Conservation (phyloP, 2,113 vertebrate species). For the Zosterops pallidus region DNA sequence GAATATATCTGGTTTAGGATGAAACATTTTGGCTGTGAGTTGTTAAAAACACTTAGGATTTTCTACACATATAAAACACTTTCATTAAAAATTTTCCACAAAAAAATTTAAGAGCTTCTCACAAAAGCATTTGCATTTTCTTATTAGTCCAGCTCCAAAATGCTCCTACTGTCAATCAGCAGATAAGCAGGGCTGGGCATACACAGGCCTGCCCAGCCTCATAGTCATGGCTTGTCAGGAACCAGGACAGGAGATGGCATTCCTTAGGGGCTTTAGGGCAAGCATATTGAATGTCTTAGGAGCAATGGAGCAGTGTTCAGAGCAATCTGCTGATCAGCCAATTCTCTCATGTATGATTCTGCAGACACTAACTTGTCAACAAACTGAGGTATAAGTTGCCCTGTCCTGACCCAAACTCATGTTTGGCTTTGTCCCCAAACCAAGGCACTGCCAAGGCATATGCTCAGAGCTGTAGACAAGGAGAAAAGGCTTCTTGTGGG, state of each 20-base stretch:
- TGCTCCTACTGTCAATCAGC: not conserved
- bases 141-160: not conserved
- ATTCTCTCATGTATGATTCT: not conserved
- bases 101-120: not conserved
- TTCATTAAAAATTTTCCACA: not conserved
- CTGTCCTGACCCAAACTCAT: not conserved
- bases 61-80: not conserved
- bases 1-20: not conserved
- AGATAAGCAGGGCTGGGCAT: not conserved
- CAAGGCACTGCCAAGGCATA: not conserved
- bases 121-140: not conserved
- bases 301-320: not conserved
- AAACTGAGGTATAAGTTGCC: not conserved
- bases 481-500: not conserved
- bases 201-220: not conserved
- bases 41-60: not conserved
- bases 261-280: not conserved
- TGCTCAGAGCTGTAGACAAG: not conserved
- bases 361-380: not conserved
- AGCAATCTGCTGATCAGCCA: not conserved
- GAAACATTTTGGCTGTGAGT: not conserved
- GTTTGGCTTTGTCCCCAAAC: not conserved
- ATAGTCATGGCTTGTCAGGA: not conserved
- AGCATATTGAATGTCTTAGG: not conserved
- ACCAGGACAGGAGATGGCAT: not conserved